Evolutionary conservation across 2,113 vertebrate species (phyloP).

Genomic region (Ammodytes marinus): DNA sequence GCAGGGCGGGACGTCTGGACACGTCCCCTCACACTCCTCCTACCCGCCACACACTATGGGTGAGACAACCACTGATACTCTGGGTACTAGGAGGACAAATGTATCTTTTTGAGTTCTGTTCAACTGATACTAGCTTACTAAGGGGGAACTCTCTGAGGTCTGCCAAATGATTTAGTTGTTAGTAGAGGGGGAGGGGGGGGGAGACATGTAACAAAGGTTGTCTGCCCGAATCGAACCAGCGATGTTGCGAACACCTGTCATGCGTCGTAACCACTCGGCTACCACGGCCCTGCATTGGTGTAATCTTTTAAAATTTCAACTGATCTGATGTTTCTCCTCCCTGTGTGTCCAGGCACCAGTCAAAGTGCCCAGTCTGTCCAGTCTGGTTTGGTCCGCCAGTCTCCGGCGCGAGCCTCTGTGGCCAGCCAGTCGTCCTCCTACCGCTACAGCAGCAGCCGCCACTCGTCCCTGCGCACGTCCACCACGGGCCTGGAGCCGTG

Average conservation of each 20-base stretch:
- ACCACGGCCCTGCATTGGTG: no score
- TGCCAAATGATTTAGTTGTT: neutral
- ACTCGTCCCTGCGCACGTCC: conserved; percentile 95
- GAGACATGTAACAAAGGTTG: no score
- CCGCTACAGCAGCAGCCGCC: conserved; percentile 95
- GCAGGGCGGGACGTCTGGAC: conserved; percentile 86
- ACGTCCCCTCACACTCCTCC: conserved; percentile 86
- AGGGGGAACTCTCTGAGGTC: no score
- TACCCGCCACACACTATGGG: conserved; percentile 89
- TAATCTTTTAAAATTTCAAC: neutral
- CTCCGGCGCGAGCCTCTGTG: conserved; percentile 95
- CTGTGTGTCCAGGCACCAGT: conserved; percentile 89
- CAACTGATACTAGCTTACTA: neutral
- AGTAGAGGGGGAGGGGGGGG: no score
- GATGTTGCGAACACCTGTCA: no score
- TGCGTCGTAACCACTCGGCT: no score
- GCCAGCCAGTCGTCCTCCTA: conserved; percentile 97
- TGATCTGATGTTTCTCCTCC: neutral
- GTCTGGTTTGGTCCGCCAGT: conserved; percentile 93
- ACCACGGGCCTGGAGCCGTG: conserved; percentile 94
- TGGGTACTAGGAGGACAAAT: neutral
- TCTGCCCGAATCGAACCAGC: no score
- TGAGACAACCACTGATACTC: conserved; percentile 64
- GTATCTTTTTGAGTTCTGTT: neutral
- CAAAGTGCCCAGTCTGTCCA: conserved; percentile 97